phyloP scores from a whole-genome alignment of 2,113 vertebrate species.

The Camelus dromedarius region DNA sequence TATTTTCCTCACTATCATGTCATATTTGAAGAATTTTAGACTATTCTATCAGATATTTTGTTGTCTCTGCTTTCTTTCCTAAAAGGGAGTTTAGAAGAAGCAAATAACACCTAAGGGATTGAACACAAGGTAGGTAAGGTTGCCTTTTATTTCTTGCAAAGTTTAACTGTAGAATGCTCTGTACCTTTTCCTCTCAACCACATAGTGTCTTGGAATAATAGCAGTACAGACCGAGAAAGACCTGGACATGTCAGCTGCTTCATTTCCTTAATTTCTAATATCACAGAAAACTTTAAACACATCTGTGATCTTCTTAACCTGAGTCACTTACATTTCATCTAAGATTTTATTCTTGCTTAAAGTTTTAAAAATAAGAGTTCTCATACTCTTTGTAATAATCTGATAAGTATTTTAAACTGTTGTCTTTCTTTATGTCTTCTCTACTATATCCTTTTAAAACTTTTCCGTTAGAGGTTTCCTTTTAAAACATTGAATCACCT shows the following conservation, averaged over 20 bases:
- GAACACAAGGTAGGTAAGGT: background rate
- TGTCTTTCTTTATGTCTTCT: background rate
- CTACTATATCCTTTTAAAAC: background rate
- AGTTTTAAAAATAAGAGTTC: background rate
- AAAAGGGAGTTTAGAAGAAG: conserved; percentile 2
- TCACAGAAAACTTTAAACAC: background rate
- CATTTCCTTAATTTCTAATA: background rate
- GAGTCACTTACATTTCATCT: background rate
- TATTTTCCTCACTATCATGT: background rate
- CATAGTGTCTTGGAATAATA: background rate
- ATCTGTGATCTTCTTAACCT: background rate
- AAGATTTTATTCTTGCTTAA: conserved; percentile 11
- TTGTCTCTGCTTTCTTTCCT: background rate
- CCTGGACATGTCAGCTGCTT: background rate
- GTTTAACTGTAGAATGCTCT: background rate
- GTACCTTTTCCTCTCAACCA: background rate
- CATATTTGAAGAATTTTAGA: conserved; percentile 14
- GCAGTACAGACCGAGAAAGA: background rate
- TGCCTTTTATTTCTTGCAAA: conserved; percentile 8
- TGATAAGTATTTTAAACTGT: background rate
- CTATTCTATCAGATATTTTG: background rate
- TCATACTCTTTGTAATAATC: background rate
- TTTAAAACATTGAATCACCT: conserved; percentile 25
- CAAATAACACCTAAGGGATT: background rate
- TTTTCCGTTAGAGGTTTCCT: background rate